Conservation (phyloP, 1,140 invertebrate species). For the Nasonia longicornis region DNA sequence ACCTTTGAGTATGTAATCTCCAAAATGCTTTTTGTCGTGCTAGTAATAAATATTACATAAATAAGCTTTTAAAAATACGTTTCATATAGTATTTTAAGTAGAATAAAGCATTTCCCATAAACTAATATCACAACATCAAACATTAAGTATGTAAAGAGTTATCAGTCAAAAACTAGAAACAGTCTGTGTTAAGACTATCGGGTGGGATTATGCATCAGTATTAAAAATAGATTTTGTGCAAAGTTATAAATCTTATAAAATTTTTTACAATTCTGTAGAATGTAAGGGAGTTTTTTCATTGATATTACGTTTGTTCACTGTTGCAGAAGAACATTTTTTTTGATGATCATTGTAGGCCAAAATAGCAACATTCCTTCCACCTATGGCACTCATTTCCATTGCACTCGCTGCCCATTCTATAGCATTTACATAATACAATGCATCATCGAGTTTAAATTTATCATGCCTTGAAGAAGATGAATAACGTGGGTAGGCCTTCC, state of each 20-base stretch:
- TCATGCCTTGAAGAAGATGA: constrained; percentile 59
- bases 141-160: no score
- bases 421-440: constrained; percentile 76
- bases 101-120: no score
- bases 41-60: no score
- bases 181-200: no score
- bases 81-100: no score
- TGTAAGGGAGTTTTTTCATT: constrained; percentile 1
- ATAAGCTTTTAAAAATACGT: no score
- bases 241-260: neutral
- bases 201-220: neutral
- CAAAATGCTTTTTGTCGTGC: no score
- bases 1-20: no score
- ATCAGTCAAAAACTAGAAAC: no score
- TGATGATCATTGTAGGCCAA: constrained; percentile 65
- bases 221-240: neutral
- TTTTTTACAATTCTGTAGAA: constrained; percentile 31
- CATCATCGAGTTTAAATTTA: constrained; percentile 71
- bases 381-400: constrained; percentile 80
- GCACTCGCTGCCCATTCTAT: constrained; percentile 79
- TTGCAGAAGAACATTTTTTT: constrained; percentile 32
- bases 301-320: neutral
- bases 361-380: constrained; percentile 76
- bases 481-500: constrained; percentile 78
- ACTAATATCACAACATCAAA: no score